phyloP scores from a whole-genome alignment of 2,113 vertebrate species.

The Grus americana region DNA sequence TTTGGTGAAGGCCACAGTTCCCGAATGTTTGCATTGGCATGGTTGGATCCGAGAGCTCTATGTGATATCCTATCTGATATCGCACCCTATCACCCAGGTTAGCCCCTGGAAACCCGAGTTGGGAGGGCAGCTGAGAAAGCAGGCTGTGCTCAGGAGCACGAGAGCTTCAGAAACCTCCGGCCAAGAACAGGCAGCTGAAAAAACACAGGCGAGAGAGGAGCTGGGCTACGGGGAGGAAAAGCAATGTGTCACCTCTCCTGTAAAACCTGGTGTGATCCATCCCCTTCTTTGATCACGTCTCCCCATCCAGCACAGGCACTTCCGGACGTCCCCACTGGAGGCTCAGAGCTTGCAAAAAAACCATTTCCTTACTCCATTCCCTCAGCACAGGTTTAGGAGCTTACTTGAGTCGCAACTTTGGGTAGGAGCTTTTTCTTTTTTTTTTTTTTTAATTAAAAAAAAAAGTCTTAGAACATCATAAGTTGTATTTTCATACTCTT shows the following conservation, averaged over 20 bases:
- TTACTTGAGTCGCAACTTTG: background rate
- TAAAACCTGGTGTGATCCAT: background rate
- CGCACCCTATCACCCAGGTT: accelerated
- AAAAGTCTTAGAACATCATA: background rate
- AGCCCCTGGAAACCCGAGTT: background rate
- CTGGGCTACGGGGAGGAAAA: background rate
- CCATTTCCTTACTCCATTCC: background rate
- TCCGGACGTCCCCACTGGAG: background rate
- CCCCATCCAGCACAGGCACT: accelerated
- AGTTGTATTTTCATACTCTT: background rate
- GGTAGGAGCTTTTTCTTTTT: background rate
- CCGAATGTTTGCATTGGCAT: background rate
- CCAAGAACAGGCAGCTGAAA: background rate
- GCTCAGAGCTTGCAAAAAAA: background rate
- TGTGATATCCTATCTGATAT: accelerated
- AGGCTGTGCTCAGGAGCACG: background rate
- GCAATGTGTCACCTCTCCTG: background rate
- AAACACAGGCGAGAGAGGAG: background rate
- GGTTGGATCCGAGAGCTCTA: background rate
- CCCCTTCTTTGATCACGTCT: background rate
- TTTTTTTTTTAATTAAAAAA: background rate
- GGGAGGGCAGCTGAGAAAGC: background rate
- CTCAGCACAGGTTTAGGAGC: background rate
- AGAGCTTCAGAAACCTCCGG: background rate
- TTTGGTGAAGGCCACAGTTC: background rate